These are phyloP conservation scores for Osmerus mordax DNA, from an alignment of 2,113 vertebrate genomes.

Conservation along the genomic window DNA sequence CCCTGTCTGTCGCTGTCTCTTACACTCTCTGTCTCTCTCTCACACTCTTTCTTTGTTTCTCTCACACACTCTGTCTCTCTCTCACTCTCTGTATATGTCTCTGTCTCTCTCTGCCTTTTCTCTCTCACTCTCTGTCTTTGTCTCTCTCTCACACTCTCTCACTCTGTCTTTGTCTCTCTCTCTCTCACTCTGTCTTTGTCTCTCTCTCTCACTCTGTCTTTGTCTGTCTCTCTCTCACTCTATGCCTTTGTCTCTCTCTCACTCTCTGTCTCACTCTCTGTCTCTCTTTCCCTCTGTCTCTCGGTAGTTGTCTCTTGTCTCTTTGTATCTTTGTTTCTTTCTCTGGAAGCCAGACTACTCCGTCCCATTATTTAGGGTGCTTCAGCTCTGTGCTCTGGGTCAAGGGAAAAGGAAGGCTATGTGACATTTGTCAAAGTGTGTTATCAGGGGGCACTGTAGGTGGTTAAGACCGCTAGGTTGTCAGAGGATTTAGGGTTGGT, in stretches of 20 bases:
- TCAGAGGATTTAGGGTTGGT: too few relatives aligned
- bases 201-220: neutral
- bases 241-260: neutral
- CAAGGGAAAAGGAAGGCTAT: too few relatives aligned
- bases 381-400: too few relatives aligned
- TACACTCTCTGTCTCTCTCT: neutral
- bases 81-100: neutral
- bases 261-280: neutral
- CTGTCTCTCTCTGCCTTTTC: neutral
- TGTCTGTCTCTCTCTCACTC: neutral
- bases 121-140: conserved; percentile 43
- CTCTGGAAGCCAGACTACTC: neutral
- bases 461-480: too few relatives aligned
- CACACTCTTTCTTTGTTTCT: neutral
- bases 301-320: conserved; percentile 28
- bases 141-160: neutral
- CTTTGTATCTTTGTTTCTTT: neutral
- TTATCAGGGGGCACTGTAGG: too few relatives aligned
- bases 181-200: conserved; percentile 26
- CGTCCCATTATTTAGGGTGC: neutral
- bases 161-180: neutral
- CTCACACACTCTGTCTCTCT: neutral
- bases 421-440: too few relatives aligned
- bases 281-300: neutral
- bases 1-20: neutral